Percentiles rank a stretch among this genome's conserved stretches.
Evolutionary conservation across 2,113 vertebrate species (phyloP).

Genomic region (Lynx canadensis): DNA sequence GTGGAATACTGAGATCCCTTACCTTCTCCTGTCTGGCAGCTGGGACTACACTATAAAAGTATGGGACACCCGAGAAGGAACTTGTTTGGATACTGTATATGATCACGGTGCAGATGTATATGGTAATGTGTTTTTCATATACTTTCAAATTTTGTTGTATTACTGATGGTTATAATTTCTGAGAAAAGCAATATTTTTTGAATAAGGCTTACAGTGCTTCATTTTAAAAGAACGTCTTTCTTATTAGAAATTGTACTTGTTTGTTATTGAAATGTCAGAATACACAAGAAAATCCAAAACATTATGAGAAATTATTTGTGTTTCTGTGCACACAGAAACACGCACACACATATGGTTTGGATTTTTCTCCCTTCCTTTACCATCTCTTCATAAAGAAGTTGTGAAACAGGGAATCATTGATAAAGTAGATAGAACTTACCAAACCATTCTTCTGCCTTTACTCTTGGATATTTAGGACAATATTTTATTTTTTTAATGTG

Average conservation of each 20-base stretch:
- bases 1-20: conserved; percentile 98
- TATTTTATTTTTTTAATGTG: not conserved
- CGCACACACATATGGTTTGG: not conserved
- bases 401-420: not conserved
- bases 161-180: not conserved
- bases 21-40: conserved; percentile 96
- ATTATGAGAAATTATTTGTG: not conserved
- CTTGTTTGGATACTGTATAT: conserved; percentile 93
- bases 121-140: conserved; percentile 85
- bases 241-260: not conserved
- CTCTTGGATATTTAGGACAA: not conserved
- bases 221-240: not conserved
- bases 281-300: not conserved
- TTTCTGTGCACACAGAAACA: not conserved
- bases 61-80: conserved; percentile 97
- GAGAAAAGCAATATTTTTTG: not conserved
- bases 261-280: not conserved
- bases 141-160: not conserved
- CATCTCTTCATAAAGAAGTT: not conserved
- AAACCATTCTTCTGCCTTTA: not conserved
- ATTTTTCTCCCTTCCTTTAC: not conserved
- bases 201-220: not conserved
- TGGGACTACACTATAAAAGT: conserved; percentile 98
- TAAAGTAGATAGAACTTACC: not conserved
- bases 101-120: conserved; percentile 99